Evolutionary conservation across 2,888 invertebrate genomes (phyloP).

Genomic region (Brachycybe producta): DNA sequence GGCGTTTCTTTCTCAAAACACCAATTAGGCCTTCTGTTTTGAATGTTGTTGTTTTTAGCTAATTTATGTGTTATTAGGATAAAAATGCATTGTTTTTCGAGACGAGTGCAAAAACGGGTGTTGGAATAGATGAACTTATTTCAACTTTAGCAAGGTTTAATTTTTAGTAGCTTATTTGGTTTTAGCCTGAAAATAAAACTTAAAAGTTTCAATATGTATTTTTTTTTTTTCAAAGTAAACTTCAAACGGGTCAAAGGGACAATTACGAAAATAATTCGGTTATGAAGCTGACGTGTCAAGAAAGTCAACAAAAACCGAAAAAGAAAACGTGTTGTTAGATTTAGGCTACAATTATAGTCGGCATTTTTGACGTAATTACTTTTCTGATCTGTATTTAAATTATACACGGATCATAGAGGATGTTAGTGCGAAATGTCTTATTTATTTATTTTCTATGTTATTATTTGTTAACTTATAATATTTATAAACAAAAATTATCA

Average conservation of each 20-base stretch:
- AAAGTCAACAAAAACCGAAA: background rate
- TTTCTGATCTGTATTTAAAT: too few species aligned
- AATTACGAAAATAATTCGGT: background rate
- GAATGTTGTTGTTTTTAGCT: background rate
- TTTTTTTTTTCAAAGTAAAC: background rate
- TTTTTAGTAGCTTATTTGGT: background rate
- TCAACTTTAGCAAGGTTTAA: constrained; percentile 3
- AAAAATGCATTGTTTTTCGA: constrained; percentile 7
- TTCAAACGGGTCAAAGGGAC: background rate
- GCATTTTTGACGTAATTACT: too few species aligned
- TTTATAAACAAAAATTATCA: too few species aligned
- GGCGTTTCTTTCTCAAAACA: background rate
- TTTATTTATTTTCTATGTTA: too few species aligned
- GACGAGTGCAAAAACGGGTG: constrained; percentile 8
- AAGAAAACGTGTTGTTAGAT: background rate
- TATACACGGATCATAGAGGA: too few species aligned
- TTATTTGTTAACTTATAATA: too few species aligned
- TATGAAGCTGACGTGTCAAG: background rate
- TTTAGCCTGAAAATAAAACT: background rate
- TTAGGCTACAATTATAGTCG: too few species aligned
- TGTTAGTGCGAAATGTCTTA: too few species aligned
- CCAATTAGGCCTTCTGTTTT: background rate
- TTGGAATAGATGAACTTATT: constrained; percentile 5
- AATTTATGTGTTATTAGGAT: background rate
- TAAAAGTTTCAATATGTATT: background rate